Percentiles rank a stretch among this genome's conserved stretches.
These are phyloP conservation scores for Arothron firmamentum DNA, from an alignment of 2,113 vertebrate species.

Conservation along the genomic window DNA sequence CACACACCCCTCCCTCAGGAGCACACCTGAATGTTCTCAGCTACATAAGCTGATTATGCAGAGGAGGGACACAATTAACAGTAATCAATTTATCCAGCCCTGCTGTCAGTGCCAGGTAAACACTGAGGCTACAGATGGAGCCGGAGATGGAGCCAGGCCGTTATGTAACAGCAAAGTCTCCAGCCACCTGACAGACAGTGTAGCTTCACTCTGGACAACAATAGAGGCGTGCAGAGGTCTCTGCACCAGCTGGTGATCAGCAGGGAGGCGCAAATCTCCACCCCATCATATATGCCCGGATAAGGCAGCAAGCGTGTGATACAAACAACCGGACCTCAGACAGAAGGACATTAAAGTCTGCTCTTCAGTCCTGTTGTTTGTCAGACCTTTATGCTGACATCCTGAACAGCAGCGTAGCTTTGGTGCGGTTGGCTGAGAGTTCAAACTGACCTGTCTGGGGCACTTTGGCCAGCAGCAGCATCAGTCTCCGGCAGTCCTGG, in stretches of 20 bases:
- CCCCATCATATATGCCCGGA: background rate
- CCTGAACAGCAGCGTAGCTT: conserved; percentile 1
- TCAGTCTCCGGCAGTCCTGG: conserved; percentile 72
- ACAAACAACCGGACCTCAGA: conserved; percentile 7
- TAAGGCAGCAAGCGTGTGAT: background rate
- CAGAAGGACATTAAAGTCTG: conserved; percentile 6
- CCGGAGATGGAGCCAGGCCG: background rate
- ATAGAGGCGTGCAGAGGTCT: background rate
- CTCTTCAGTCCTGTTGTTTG: conserved; percentile 13
- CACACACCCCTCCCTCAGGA: background rate
- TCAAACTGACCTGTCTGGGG: conserved; percentile 81
- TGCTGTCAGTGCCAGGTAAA: conserved; percentile 42
- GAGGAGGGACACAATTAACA: conserved; percentile 64
- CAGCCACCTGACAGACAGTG: conserved; percentile 27
- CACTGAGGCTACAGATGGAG: conserved; percentile 39
- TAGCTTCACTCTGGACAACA: conserved; percentile 10
- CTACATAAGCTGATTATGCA: conserved; percentile 64
- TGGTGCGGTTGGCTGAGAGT: conserved; percentile 8
- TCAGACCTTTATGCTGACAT: background rate
- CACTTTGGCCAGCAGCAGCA: conserved; percentile 73
- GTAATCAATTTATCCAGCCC: conserved; percentile 60
- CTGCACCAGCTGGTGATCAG: background rate
- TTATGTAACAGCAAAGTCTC: conserved; percentile 53
- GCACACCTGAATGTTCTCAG: conserved; percentile 50
- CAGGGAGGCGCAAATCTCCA: background rate